Base-by-base conservation (phyloP, 2,113 vertebrate genomes). In the Oreochromis aureus region DNA sequence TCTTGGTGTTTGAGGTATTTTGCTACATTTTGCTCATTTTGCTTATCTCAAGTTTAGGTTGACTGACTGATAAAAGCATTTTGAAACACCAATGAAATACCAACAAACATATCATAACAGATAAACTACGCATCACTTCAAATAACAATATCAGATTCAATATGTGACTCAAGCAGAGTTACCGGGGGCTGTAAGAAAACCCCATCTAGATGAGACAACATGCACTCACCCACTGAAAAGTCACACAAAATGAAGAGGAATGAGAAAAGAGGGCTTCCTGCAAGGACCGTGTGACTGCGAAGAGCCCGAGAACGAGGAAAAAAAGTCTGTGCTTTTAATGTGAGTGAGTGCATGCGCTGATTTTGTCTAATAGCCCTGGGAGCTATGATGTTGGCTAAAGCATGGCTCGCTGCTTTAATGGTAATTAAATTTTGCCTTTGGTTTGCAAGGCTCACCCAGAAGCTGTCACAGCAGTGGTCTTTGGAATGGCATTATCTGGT, bases 401-500 rank as follows among this genome's bases (percentile, higher is more conserved):
- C 39, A 41, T 48, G 56, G 82, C 82, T 86, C 89, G 81, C 87
- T 87, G 80, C 84, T 94, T 93, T 95, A 94, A 94, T 95, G 90
- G 85, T 95, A 94, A 95, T 96, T 95, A 84, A 84, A 95, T 96
- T 95, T 95, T 89, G 85, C 92, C 90, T 93, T 91, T 91, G 90
- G 91, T 93, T 82, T 13, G 11, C 63, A 11, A 41, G 66, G 86
- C 93, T 94, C 59, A 41, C 86, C 86, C 39, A 82, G 86, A 39
- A 88, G 91, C 91, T 94, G 91, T 95, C 92, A 91, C 89, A 89
- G 91, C 86, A 81, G 79, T 81, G 30, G 89, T 73, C 83, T 90
- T 91, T 80, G 59, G 79, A 89, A 91, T 90, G 93, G 95, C 94
- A 94, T 81, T 10, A 86, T 87, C 92, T 88, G 80, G 89, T 90